Evolutionary conservation across 1,140 invertebrate species (phyloP).

Genomic region (Microplitis demolitor): DNA sequence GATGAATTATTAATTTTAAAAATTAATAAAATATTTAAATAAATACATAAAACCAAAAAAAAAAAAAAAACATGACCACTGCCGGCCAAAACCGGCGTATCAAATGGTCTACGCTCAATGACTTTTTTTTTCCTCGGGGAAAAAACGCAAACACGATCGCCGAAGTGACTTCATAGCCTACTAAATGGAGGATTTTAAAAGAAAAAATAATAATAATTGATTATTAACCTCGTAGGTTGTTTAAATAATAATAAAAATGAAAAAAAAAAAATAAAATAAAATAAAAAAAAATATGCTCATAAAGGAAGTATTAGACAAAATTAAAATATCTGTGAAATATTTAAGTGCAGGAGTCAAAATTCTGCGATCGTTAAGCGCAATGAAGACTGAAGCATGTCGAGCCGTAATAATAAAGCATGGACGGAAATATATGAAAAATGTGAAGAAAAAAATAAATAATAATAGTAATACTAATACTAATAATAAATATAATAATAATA

Average conservation of each 20-base stretch:
- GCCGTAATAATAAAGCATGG: slow-evolving; percentile 17
- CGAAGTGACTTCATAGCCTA: slow-evolving; percentile 12
- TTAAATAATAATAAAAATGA: not conserved
- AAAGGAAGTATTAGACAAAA: not conserved
- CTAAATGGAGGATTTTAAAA: not conserved
- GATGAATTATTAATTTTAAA: slow-evolving; percentile 5
- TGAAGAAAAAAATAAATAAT: slow-evolving; percentile 2
- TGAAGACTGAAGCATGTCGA: slow-evolving; percentile 32
- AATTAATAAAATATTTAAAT: not conserved
- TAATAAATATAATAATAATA: slow-evolving; percentile 7
- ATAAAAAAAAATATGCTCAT: not conserved
- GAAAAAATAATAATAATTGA: not conserved
- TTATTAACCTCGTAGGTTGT: not conserved
- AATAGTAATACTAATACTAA: slow-evolving; percentile 4
- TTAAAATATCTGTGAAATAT: not conserved
- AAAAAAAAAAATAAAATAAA: too few relatives aligned
- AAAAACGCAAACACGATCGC: slow-evolving; percentile 19
- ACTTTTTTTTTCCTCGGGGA: slow-evolving; percentile 25
- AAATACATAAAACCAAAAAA: slow-evolving; percentile 15
- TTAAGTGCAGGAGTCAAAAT: slow-evolving; percentile 7
- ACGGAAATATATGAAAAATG: slow-evolving; percentile 3
- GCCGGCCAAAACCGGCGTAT: slow-evolving; percentile 1
- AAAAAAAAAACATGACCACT: slow-evolving; percentile 21
- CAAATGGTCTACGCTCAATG: slow-evolving; percentile 27
- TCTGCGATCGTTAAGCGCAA: slow-evolving; percentile 27